Conservation (phyloP, 2,113 vertebrate species). For the Clinocottus analis region DNA sequence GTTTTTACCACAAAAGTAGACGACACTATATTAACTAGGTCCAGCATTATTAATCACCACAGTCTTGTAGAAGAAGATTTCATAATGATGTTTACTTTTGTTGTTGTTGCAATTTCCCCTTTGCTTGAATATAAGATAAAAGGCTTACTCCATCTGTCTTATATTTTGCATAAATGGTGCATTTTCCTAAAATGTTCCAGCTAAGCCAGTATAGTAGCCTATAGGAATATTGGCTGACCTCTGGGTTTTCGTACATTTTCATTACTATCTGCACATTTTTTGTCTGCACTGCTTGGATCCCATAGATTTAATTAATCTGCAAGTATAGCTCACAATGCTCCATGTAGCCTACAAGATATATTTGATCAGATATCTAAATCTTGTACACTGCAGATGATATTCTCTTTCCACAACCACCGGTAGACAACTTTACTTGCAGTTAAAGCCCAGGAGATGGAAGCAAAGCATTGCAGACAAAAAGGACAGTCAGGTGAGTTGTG, state of each 20-base stretch:
- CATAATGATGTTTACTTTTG: neutral
- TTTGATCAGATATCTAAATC: neutral
- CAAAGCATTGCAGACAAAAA: conserved; percentile 21
- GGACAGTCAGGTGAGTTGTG: neutral
- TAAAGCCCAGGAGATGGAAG: conserved; percentile 52
- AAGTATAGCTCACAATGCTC: neutral
- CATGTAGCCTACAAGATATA: neutral
- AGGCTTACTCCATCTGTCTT: neutral
- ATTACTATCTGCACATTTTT: neutral
- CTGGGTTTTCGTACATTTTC: neutral
- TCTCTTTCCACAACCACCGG: neutral
- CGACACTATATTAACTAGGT: neutral
- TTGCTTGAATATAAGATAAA: neutral
- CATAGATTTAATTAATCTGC: neutral
- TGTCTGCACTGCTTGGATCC: neutral
- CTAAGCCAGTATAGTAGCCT: neutral
- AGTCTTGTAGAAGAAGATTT: neutral
- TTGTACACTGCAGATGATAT: neutral
- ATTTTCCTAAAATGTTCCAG: neutral
- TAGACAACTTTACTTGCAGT: conserved; percentile 10
- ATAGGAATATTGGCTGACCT: neutral
- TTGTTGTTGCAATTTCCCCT: neutral
- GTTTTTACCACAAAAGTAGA: neutral
- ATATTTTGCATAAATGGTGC: neutral
- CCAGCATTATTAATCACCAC: neutral